These are phyloP conservation scores for Scomber scombrus DNA, from an alignment of 2,113 vertebrate species.

Conservation along the genomic window DNA sequence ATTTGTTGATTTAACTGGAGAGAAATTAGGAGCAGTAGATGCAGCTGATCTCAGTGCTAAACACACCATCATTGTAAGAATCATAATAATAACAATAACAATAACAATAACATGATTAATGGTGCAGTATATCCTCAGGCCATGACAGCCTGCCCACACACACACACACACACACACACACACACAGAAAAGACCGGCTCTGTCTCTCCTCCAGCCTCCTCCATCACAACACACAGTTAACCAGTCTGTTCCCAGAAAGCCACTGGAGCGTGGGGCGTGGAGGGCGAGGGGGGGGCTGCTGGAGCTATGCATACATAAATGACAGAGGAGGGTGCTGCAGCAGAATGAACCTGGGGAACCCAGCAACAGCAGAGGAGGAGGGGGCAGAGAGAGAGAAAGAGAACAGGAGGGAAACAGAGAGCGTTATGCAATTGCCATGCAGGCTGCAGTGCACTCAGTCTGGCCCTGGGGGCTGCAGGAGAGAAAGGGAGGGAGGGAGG, in stretches of 20 bases:
- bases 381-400: slow-evolving; percentile 32
- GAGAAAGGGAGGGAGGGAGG: slow-evolving; percentile 15
- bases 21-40: neutral
- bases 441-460: slow-evolving; percentile 75
- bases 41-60: no score
- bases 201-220: slow-evolving; percentile 7
- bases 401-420: slow-evolving; percentile 58
- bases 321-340: slow-evolving; percentile 62
- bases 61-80: no score
- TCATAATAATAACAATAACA: no score
- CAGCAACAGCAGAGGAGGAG: slow-evolving; percentile 57
- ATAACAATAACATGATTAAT: neutral
- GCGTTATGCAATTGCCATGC: slow-evolving; percentile 80
- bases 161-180: neutral
- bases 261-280: slow-evolving; percentile 1
- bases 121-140: neutral
- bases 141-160: slow-evolving; percentile 1
- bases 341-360: slow-evolving; percentile 78
- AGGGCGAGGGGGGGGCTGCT: slow-evolving; percentile 23
- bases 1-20: neutral
- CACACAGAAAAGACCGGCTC: slow-evolving; percentile 33
- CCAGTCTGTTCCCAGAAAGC: slow-evolving; percentile 55
- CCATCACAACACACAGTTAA: slow-evolving; percentile 36
- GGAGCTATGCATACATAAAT: slow-evolving; percentile 63
- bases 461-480: slow-evolving; percentile 64